Evolutionary conservation across 2,888 invertebrate genomes (phyloP), one percentile per base, ranked within the genome.

Genomic region (Pocota personata): DNA sequence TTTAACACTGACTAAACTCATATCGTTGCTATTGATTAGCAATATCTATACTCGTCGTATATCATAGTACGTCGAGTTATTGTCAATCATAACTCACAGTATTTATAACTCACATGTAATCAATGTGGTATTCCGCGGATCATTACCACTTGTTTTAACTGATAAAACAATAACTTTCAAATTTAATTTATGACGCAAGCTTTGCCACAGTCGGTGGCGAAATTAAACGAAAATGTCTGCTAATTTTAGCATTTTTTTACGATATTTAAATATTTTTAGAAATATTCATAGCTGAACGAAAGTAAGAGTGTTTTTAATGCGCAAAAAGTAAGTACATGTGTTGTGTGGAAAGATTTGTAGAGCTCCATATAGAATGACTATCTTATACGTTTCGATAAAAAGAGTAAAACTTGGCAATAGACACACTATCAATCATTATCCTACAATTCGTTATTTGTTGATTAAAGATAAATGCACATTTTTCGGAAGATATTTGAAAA

Each of bases 371-470:
- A 21, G 35, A 57, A 5, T 50, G 2, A 2, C 19, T 8, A 14
- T 40, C 4, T n/a, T n/a, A n/a, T 50, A n/a, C 1, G 5, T 37
- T 5, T 16, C 32, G 37, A 57, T 19, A 5, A n/a, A 21, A 21
- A 37, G 10, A n/a, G 19, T 21, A 32, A 16, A 32, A 32, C 8
- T 55, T 55, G 3, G 16, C 16, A 32, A 57, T 57, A 35, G 30
- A 40, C 58, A 60, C 37, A n/a, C 21, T 40, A 60, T 60, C 58
- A 60, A 60, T 60, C 58, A 24, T 24, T 60, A 40, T 40, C 58
- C 40, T 21, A 40, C 16, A 14, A 24, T 4, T 24, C 24, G 7
- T 60, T 19, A 24, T 60, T 24, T 60, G 7, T 16, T 32, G n/a
- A 24, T 40, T n/a, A 21, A 6, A 24, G n/a, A 6, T 40, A 35